Base-by-base conservation (phyloP, 2,113 vertebrate genomes). In the Silurus asotus region DNA sequence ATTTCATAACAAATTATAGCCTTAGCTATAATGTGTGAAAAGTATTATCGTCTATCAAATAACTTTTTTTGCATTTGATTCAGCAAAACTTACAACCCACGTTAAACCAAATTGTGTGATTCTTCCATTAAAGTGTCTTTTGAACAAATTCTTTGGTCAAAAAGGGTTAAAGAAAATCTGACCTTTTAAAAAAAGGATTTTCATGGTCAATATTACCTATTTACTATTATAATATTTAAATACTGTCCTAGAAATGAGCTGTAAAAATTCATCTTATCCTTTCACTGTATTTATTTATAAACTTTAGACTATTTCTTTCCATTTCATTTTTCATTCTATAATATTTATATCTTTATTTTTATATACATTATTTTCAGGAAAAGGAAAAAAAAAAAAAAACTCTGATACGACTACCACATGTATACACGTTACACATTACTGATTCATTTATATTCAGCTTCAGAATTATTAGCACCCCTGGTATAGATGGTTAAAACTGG, bases 401-500 rank as follows among this genome's bases (percentile, higher is more conserved):
- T 9, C 48, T 23, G n/a, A 8, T 70, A 72, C 48, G 19, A 8
- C 8, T 45, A 74, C 70, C 49, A 19, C 51, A 6, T 49, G 49
- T 8, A 72, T 17, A 49, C 8, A 74, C 5, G 45, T 9, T 74
- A 49, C 23, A 72, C 17, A 17, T 4, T 8, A 48, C 8, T 72
- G 37, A 49, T 72, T 8, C 1, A 17, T 19, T 17, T 49, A 55
- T 25, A 77, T 5, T 25, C 74, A 55, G 49, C 49, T 25, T 11
- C 51, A 77, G 11, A 77, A 77, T 55, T 77, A 77, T 55, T 76
- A 6, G 49, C 74, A 76, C 74, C 20, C 49, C n/a, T 25, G 72
- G 28, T 70, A 48, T 48, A 20, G 37, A 49, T 10, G 7, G 0
- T 15, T 9, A 10, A 48, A 72, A 72, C 4, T 4, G 0, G 3